Percentiles rank a stretch among this genome's conserved stretches.
Evolutionary conservation across 2,888 invertebrate genomes (phyloP).

Genomic region (Leptopterna dolabrata): DNA sequence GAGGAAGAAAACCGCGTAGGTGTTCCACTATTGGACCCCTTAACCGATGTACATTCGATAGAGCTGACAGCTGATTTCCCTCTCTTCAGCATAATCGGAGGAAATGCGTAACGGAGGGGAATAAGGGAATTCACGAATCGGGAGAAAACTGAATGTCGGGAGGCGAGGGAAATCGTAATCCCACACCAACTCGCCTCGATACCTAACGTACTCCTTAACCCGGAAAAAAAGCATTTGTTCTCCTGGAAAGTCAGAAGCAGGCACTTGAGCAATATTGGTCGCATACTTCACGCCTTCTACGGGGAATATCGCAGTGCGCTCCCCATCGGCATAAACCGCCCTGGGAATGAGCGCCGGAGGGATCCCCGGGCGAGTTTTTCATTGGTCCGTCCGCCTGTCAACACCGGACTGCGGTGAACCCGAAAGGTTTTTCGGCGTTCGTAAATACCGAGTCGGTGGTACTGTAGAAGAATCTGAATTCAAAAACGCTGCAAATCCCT

Average conservation of each 20-base stretch:
- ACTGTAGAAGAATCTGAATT: not conserved
- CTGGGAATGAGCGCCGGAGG: not conserved
- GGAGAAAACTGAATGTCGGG: not conserved
- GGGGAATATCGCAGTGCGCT: not conserved
- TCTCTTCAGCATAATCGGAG: too few species aligned
- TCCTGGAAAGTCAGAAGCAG: conserved; percentile 47
- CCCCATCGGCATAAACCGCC: conserved; percentile 39
- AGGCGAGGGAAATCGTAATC: not conserved
- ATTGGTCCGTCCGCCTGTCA: not conserved
- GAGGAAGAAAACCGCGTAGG: too few species aligned
- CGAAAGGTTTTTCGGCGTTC: not conserved
- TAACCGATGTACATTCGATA: too few species aligned
- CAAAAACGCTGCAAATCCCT: not conserved
- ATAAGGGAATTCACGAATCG: not conserved
- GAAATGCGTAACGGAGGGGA: not conserved
- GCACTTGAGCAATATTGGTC: conserved; percentile 52
- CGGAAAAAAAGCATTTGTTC: conserved; percentile 29
- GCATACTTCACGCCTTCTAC: conserved; percentile 41
- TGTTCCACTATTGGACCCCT: too few species aligned
- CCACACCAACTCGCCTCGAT: not conserved
- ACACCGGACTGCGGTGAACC: not conserved
- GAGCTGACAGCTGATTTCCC: too few species aligned
- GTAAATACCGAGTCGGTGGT: not conserved
- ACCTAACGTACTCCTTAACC: conserved; percentile 12
- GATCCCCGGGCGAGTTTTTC: not conserved